Conservation (phyloP, 1,140 invertebrate species). For the Rhopalosiphum padi region DNA sequence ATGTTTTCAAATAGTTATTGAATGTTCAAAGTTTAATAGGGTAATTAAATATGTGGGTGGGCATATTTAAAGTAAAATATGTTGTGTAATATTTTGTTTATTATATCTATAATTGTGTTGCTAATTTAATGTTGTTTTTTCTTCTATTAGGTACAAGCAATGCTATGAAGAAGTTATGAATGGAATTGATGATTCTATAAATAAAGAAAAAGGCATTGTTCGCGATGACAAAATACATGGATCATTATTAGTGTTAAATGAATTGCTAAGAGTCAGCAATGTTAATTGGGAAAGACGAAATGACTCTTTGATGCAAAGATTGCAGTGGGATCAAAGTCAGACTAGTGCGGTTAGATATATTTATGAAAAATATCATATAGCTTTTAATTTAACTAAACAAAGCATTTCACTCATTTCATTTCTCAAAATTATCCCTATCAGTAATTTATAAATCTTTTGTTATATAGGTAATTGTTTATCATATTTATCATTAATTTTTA, state of each 20-base stretch:
- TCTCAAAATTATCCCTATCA: no score
- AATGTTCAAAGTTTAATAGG: not conserved
- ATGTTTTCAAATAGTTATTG: not conserved
- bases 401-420: not conserved
- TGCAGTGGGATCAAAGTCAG: constrained; percentile 62
- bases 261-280: constrained; percentile 91
- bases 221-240: constrained; percentile 93
- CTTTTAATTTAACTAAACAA: not conserved
- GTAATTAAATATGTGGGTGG: not conserved
- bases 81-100: not conserved
- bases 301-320: constrained; percentile 71
- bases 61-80: not conserved
- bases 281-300: constrained; percentile 85
- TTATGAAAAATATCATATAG: not conserved
- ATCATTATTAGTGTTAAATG: constrained; percentile 91
- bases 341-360: constrained; percentile 39
- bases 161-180: constrained; percentile 88
- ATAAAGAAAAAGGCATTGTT: constrained; percentile 78
- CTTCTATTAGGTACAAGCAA: constrained; percentile 71
- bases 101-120: not conserved
- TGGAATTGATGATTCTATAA: constrained; percentile 75
- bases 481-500: not conserved
- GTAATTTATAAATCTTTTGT: not conserved
- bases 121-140: constrained; percentile 25
- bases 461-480: not conserved